Base-by-base conservation (phyloP, 2,888 invertebrate species). In the Galeruca laticollis region DNA sequence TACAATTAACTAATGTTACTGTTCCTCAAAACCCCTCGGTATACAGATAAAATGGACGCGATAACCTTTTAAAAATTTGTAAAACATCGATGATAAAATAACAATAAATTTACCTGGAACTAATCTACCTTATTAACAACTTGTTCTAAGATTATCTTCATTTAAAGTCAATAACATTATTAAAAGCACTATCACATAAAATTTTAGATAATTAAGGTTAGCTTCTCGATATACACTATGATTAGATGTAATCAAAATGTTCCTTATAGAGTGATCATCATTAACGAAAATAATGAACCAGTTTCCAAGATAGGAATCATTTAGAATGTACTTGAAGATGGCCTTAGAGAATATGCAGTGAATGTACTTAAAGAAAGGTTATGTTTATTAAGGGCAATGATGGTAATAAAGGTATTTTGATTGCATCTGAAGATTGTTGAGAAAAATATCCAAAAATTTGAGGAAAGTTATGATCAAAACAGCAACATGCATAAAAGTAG, bases 201-300 rank as follows among this genome's bases (percentile, higher is more conserved):
- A 26, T 31, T 26, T 31, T 54, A 33, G 54, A 54, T 54, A 54
- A 54, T 54, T 54, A 57, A 57, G 35, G 35, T 33, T n/a, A 57
- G 33, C 56, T 57, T 57, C 11, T 57, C 35, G 52, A 62, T 62
- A 62, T 62, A 62, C 37, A 37, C 52, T 37, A 31, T 26, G 31
- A 49, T 35, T 37, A 37, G 37, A 52, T 62, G 62, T 21, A 62
- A 62, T 62, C 35, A 33, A 49, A 47, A 47, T 33, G 31, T 18
- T 31, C 31, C 35, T 35, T 35, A 54, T 54, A 54, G 8, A 54
- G 54, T 31, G 26, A 54, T 54, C 31, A 54, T n/a, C 54, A 54
- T 54, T 54, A 54, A 54, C 26, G 54, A 31, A 54, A 21, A 31
- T 54, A 54, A 54, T n/a, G 54, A 54, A 54, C 54, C 31, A 6